These are phyloP conservation scores for Cromileptes altivelis DNA, from an alignment of 2,113 vertebrate species.

Conservation along the genomic window DNA sequence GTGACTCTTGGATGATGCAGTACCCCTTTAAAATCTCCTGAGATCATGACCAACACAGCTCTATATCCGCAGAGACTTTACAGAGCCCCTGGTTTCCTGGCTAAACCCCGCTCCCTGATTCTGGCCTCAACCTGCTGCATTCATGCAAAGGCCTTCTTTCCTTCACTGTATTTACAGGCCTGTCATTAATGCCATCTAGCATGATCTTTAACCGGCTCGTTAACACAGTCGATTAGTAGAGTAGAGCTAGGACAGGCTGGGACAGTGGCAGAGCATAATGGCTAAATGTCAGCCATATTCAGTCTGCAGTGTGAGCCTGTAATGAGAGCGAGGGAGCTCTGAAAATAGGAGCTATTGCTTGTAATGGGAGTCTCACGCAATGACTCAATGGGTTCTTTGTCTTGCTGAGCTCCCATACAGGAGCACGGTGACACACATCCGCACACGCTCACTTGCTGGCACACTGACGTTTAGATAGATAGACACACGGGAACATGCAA, in stretches of 20 bases:
- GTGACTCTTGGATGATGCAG: slow-evolving; percentile 19
- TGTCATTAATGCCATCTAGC: slow-evolving; percentile 57
- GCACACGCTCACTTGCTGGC: not conserved
- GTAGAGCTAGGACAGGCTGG: slow-evolving; percentile 39
- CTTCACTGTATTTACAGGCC: slow-evolving; percentile 45
- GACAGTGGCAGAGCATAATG: slow-evolving; percentile 54
- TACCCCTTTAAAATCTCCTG: slow-evolving; percentile 23
- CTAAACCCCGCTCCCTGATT: slow-evolving; percentile 18
- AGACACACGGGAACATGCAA: slow-evolving; percentile 15
- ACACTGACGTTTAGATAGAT: slow-evolving; percentile 22
- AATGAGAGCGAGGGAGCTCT: slow-evolving; percentile 67
- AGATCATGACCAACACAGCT: slow-evolving; percentile 28
- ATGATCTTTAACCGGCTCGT: slow-evolving; percentile 62
- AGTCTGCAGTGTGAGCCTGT: slow-evolving; percentile 56
- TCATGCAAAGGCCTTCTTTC: slow-evolving; percentile 45
- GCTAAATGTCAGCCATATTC: slow-evolving; percentile 75
- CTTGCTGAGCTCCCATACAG: slow-evolving; percentile 55
- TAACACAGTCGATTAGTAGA: slow-evolving; percentile 74
- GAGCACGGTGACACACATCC: slow-evolving; percentile 43
- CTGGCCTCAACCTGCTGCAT: slow-evolving; percentile 13
- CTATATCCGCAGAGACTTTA: slow-evolving; percentile 9
- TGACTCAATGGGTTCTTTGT: slow-evolving; percentile 81
- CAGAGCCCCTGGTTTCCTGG: slow-evolving; percentile 19
- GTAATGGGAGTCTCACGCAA: slow-evolving; percentile 70
- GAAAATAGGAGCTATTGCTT: slow-evolving; percentile 73